Percentiles rank a stretch among this genome's conserved stretches.
phyloP scores from a whole-genome alignment of 2,888 invertebrate genomes.

The Sinopyrophorus schimmeli region DNA sequence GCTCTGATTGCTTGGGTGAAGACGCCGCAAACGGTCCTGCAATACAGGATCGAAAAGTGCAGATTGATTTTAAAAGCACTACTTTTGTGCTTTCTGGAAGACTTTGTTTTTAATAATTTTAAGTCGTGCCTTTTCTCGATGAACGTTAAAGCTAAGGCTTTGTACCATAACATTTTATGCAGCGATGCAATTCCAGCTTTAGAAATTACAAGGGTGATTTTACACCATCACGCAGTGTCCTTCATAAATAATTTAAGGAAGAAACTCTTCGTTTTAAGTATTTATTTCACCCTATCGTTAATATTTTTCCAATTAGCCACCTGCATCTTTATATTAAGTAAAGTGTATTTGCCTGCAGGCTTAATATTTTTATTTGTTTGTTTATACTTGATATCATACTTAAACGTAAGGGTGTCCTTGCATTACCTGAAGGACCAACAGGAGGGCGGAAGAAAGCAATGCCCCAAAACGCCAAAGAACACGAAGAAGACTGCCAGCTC shows the following conservation, averaged over 20 bases:
- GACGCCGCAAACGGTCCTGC: conserved; percentile 44
- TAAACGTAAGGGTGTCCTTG: conserved; percentile 29
- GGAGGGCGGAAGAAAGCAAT: no score
- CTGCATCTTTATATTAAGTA: conserved; percentile 41
- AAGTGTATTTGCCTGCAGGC: conserved; percentile 40
- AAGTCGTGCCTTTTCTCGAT: conserved; percentile 1
- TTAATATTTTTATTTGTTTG: conserved; percentile 43
- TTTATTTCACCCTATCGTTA: conserved; percentile 39
- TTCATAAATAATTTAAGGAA: neutral
- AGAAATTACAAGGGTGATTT: conserved; percentile 2
- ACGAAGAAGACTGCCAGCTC: conserved; percentile 37
- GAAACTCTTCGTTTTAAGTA: conserved; percentile 32
- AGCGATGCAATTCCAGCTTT: conserved; percentile 3
- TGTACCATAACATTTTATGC: neutral
- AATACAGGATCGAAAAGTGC: conserved; percentile 42
- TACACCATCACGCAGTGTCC: neutral
- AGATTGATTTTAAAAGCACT: conserved; percentile 41
- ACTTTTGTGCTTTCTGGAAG: conserved; percentile 38
- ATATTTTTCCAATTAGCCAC: conserved; percentile 40
- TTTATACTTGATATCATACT: conserved; percentile 32
- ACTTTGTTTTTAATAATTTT: conserved; percentile 29
- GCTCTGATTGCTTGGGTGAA: conserved; percentile 46
- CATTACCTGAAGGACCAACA: conserved; percentile 8
- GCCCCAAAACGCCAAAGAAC: conserved; percentile 25
- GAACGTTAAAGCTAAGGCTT: neutral